Percentiles rank a stretch among this genome's conserved stretches.
Conservation (phyloP, 2,797 vertebrate species). For the Scleropages formosus region DNA sequence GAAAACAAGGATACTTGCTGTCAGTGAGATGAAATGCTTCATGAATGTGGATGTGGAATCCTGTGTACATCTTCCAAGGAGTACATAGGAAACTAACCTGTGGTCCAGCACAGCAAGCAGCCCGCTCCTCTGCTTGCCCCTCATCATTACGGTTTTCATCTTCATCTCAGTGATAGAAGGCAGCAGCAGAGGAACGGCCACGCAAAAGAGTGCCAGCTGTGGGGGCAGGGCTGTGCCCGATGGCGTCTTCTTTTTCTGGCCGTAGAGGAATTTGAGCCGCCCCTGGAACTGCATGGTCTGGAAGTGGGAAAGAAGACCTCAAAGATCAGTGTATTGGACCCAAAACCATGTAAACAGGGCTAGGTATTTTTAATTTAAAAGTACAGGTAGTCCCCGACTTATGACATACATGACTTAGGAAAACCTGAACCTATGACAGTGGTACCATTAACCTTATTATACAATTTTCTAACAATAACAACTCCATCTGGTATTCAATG, state of each 20-base stretch:
- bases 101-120: slow-evolving; percentile 58
- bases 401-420: too few relatives aligned
- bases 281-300: slow-evolving; percentile 98
- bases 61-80: not conserved
- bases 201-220: slow-evolving; percentile 87
- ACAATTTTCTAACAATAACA: too few relatives aligned
- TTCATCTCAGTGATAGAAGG: slow-evolving; percentile 82
- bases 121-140: slow-evolving; percentile 74
- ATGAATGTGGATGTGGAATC: not conserved
- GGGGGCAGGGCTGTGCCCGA: slow-evolving; percentile 77
- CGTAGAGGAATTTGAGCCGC: slow-evolving; percentile 86
- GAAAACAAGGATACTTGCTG: not conserved
- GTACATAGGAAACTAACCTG: slow-evolving; percentile 64
- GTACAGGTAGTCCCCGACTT: too few relatives aligned
- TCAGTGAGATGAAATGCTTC: not conserved
- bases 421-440: too few relatives aligned
- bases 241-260: slow-evolving; percentile 83
- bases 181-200: slow-evolving; percentile 83
- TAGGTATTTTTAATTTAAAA: not conserved
- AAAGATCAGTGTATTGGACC: not conserved
- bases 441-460: too few relatives aligned
- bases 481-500: too few relatives aligned
- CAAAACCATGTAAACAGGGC: not conserved
- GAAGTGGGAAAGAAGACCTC: not conserved
- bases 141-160: slow-evolving; percentile 78